Evolutionary conservation across 2,888 invertebrate genomes (phyloP).

Genomic region (Watsonalla cultraria): DNA sequence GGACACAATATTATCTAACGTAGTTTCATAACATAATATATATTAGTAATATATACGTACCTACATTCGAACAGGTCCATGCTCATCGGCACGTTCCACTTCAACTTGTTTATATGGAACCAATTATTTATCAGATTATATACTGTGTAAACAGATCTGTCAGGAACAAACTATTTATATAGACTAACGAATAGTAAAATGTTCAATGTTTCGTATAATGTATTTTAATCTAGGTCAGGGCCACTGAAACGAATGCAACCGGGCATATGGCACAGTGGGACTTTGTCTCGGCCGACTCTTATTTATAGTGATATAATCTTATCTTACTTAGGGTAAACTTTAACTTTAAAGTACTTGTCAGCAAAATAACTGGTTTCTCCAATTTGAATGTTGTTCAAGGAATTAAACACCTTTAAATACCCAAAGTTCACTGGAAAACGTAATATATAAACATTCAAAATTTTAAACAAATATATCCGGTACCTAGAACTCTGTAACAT

Average conservation of each 20-base stretch:
- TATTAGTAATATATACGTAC: background rate
- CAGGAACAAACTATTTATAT: background rate
- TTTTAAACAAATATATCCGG: background rate
- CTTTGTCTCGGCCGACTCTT: constrained; percentile 12
- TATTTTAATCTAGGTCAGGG: constrained; percentile 33
- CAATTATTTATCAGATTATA: background rate
- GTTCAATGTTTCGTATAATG: background rate
- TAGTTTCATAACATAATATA: background rate
- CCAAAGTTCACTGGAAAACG: no score
- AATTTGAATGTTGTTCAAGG: no score
- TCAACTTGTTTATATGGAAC: background rate
- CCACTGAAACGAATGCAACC: constrained; percentile 18
- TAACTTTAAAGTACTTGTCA: no score
- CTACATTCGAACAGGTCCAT: background rate
- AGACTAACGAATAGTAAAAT: background rate
- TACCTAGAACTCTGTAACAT: background rate
- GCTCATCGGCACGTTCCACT: background rate
- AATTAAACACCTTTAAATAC: no score
- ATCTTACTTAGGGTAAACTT: constrained; percentile 11
- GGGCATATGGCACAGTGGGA: constrained; percentile 21
- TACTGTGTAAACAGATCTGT: background rate
- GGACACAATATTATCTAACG: background rate
- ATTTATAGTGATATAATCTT: constrained; percentile 19
- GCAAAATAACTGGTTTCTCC: no score
- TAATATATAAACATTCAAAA: background rate